These are phyloP conservation scores for Streblospio benedicti DNA, from an alignment of 1,140 invertebrate genomes.

Conservation along the genomic window DNA sequence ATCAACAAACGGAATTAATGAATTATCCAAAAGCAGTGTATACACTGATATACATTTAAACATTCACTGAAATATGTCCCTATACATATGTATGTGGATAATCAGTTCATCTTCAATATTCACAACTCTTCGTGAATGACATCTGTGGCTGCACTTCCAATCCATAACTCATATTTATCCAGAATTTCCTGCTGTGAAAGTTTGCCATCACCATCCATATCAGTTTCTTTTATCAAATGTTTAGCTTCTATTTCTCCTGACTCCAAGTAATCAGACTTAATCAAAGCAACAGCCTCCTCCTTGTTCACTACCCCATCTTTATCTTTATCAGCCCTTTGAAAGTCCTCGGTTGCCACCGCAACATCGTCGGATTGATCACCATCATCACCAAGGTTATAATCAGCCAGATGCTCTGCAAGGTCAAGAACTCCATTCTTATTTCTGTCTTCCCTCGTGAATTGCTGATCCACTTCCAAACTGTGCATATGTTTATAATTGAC, in stretches of 20 bases:
- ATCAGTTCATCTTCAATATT: too few relatives aligned
- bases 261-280: slow-evolving; percentile 82
- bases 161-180: slow-evolving; percentile 81
- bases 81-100: too few relatives aligned
- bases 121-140: too few relatives aligned
- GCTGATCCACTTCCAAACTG: slow-evolving; percentile 70
- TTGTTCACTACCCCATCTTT: slow-evolving; percentile 71
- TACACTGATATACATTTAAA: too few relatives aligned
- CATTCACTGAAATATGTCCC: too few relatives aligned
- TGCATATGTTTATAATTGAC: slow-evolving; percentile 88
- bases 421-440: slow-evolving; percentile 64
- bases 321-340: slow-evolving; percentile 81
- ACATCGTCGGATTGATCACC: neutral
- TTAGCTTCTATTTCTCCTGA: slow-evolving; percentile 83
- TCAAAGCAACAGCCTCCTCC: slow-evolving; percentile 77
- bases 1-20: too few relatives aligned
- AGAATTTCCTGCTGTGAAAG: slow-evolving; percentile 80
- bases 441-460: slow-evolving; percentile 72
- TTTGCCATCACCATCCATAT: slow-evolving; percentile 75
- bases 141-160: slow-evolving; percentile 90
- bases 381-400: neutral
- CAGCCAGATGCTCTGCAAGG: slow-evolving; percentile 38
- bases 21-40: too few relatives aligned
- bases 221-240: slow-evolving; percentile 78
- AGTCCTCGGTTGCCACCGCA: slow-evolving; percentile 56